A percentile compares a stretch with the other conserved stretches of the same genome.
phyloP scores from a whole-genome alignment of 2,888 invertebrate species.

The Linhomoeus sp. region DNA sequence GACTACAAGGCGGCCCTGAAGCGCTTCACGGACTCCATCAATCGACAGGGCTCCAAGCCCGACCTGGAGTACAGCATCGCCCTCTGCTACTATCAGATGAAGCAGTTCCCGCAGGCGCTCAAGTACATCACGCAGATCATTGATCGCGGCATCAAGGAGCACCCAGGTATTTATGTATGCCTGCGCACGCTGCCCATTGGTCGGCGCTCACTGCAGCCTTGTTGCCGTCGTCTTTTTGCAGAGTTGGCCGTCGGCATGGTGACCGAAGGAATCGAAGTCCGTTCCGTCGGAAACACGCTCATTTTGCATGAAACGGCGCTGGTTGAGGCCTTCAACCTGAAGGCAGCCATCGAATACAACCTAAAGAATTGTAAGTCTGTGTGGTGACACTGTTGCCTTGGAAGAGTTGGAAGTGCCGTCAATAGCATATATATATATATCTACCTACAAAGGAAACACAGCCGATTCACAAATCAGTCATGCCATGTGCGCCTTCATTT shows the following conservation, averaged over 20 bases:
- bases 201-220: too few species aligned
- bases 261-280: slow-evolving; percentile 55
- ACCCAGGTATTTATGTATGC: slow-evolving; percentile 45
- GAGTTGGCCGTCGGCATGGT: slow-evolving; percentile 92
- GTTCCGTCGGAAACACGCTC: slow-evolving; percentile 85
- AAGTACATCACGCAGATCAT: slow-evolving; percentile 88
- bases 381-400: neutral
- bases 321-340: slow-evolving; percentile 91
- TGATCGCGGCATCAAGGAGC: slow-evolving; percentile 80
- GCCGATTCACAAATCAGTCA: too few species aligned
- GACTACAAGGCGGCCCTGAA: slow-evolving; percentile 71
- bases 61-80: slow-evolving; percentile 84
- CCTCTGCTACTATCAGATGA: slow-evolving; percentile 73
- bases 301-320: slow-evolving; percentile 83
- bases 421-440: too few species aligned
- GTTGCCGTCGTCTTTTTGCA: too few species aligned
- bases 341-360: slow-evolving; percentile 93
- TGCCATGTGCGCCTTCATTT: too few species aligned
- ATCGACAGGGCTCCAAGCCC: slow-evolving; percentile 62
- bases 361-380: slow-evolving; percentile 49
- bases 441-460: too few species aligned
- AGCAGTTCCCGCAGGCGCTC: slow-evolving; percentile 71
- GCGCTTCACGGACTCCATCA: slow-evolving; percentile 66
- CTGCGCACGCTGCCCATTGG: too few species aligned
- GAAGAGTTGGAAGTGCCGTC: neutral